These are phyloP conservation scores for Anser cygnoides DNA, from an alignment of 2,113 vertebrate genomes.

Conservation along the genomic window DNA sequence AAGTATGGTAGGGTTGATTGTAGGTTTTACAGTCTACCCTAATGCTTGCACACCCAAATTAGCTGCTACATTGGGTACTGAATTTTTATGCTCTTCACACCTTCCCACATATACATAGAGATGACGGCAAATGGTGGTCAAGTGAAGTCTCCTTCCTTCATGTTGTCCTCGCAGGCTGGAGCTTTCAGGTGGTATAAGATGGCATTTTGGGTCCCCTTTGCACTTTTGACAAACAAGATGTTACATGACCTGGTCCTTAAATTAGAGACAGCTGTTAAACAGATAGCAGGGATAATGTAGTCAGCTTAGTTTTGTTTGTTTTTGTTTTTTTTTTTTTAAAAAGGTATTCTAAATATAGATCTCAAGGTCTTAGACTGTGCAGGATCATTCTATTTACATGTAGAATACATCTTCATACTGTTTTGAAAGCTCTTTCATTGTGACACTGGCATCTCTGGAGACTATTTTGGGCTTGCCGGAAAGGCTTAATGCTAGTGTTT, in stretches of 20 bases:
- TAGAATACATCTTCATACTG: neutral
- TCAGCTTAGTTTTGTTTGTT: neutral
- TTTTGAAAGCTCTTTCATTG: conserved; percentile 40
- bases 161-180: neutral
- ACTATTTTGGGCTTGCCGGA: conserved; percentile 21
- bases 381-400: conserved; percentile 13
- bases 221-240: neutral
- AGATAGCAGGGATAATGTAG: neutral
- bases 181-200: neutral
- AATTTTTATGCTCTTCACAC: neutral
- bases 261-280: neutral
- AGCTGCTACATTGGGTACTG: neutral
- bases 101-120: neutral
- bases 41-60: neutral
- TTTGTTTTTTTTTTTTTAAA: neutral
- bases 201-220: neutral
- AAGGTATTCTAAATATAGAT: neutral
- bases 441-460: neutral
- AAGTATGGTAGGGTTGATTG: neutral
- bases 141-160: neutral
- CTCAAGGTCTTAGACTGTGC: neutral
- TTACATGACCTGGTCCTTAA: neutral
- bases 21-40: neutral
- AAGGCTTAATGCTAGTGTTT: conserved; percentile 19
- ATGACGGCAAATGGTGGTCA: accelerated